Conservation (phyloP, 1,140 invertebrate species). For the Heliconius melpomene region DNA sequence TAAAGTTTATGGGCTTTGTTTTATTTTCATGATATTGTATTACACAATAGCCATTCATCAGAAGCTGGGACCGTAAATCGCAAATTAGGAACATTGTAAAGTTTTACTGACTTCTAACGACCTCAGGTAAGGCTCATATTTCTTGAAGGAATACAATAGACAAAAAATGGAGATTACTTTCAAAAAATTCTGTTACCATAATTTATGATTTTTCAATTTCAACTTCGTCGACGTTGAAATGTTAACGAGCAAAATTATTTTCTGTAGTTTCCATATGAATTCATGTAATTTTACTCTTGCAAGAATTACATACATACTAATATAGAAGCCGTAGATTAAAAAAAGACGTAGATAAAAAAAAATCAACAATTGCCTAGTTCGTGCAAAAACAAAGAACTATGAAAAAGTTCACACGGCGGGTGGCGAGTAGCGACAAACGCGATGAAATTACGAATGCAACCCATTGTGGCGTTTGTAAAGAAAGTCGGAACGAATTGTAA, state of each 20-base stretch:
- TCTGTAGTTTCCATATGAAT: neutral
- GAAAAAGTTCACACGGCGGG: slow-evolving; percentile 55
- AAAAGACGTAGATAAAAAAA: slow-evolving; percentile 19
- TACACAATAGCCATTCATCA: slow-evolving; percentile 71
- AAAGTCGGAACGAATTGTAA: slow-evolving; percentile 77
- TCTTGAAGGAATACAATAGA: slow-evolving; percentile 40
- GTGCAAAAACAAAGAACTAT: slow-evolving; percentile 34
- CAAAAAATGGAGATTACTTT: slow-evolving; percentile 25
- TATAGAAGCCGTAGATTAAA: neutral
- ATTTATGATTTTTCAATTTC: slow-evolving; percentile 25
- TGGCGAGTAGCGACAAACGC: slow-evolving; percentile 57
- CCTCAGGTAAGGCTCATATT: slow-evolving; percentile 60
- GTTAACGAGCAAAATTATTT: neutral
- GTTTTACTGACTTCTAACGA: slow-evolving; percentile 66
- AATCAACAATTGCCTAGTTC: slow-evolving; percentile 24
- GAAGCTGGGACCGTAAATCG: slow-evolving; percentile 57
- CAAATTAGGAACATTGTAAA: slow-evolving; percentile 75
- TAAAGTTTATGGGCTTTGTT: slow-evolving; percentile 45
- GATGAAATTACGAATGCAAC: slow-evolving; percentile 48
- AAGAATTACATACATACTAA: neutral
- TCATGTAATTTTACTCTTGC: neutral
- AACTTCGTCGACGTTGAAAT: neutral
- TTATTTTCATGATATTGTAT: slow-evolving; percentile 56
- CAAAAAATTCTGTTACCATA: slow-evolving; percentile 13
- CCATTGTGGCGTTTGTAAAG: slow-evolving; percentile 65